Base-by-base conservation (phyloP, 64 coral and sea anemone genomes). In the Actinia equina region DNA sequence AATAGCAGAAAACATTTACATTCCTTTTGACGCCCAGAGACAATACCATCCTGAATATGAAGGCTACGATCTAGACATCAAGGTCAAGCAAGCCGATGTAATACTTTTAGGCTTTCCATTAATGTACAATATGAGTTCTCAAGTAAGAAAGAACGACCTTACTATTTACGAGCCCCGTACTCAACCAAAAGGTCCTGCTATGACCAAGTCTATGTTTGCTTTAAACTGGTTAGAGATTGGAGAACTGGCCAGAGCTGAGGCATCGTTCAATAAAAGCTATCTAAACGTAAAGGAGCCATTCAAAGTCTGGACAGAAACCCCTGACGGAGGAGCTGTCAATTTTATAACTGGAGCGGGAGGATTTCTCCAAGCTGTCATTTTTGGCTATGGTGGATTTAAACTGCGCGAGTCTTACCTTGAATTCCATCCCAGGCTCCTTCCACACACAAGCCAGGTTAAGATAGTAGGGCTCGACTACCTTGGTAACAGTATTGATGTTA, bases 121-220 rank as follows among this genome's bases (percentile, higher is more conserved):
- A 51, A 95, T 95, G 86, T 71, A 86, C 13, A 91, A 95, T 51
- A 91, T 99, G 93, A 95, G 88, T 15, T 26, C 26, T 19, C 71
- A 91, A 45, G 86, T 95, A 37, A 84, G 97, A 60, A 83, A 77
- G 20, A 95, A 86, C 54, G 93, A 99, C 59, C 63, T 99, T 44
- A 83, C 65, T 3, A 59, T 99, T 25, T 99, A 99, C 69, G 97
- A 95, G 18, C 61, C 88, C 52, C 88, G 94, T 55, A 99, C 97
- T 25, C 84, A 91, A 11, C 93, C 93, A 17, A n/a, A 63, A 53
- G 93, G 97, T 6, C 97, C 97, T 1, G 97, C 97, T 4, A 99
- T 99, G 97, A 95, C 97, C 9, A 99, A 99, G 82, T 88, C 97
- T 6, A 99, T 99, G 97, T 99, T 99, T 61, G 86, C 97, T 30